These are phyloP conservation scores for Cairina moschata DNA, from an alignment of 2,113 vertebrate species.

Conservation along the genomic window DNA sequence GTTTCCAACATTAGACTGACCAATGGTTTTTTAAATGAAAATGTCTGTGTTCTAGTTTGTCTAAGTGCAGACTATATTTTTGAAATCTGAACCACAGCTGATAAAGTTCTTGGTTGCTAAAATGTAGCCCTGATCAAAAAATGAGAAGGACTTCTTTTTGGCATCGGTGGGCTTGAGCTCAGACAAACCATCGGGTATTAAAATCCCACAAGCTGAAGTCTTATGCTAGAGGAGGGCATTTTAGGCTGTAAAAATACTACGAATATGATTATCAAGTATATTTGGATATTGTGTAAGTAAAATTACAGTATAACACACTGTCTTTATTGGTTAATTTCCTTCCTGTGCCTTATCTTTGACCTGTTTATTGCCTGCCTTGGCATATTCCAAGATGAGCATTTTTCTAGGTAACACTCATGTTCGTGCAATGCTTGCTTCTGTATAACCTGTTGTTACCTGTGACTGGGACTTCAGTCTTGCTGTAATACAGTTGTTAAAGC, in stretches of 20 bases:
- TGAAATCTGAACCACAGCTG: neutral
- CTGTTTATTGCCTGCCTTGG: neutral
- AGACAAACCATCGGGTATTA: neutral
- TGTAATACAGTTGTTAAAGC: neutral
- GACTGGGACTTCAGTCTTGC: neutral
- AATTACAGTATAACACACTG: neutral
- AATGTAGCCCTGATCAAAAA: neutral
- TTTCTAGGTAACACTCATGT: neutral
- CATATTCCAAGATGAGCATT: neutral
- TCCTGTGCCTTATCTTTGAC: neutral
- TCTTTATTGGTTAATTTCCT: neutral
- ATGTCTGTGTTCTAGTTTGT: neutral
- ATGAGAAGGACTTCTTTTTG: neutral
- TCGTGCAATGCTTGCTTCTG: neutral
- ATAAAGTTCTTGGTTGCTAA: neutral
- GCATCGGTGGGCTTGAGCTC: neutral
- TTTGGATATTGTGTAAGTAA: neutral
- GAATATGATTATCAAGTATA: neutral
- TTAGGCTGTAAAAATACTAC: neutral
- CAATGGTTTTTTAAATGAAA: neutral
- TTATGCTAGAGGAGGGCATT: neutral
- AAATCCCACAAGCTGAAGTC: neutral
- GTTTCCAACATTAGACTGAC: neutral
- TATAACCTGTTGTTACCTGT: neutral
- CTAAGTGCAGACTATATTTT: neutral